A percentile compares a stretch with the other conserved stretches of the same genome.
These are phyloP conservation scores for Drosophila lacertosa DNA, from an alignment of 1,140 invertebrate species.

Conservation along the genomic window DNA sequence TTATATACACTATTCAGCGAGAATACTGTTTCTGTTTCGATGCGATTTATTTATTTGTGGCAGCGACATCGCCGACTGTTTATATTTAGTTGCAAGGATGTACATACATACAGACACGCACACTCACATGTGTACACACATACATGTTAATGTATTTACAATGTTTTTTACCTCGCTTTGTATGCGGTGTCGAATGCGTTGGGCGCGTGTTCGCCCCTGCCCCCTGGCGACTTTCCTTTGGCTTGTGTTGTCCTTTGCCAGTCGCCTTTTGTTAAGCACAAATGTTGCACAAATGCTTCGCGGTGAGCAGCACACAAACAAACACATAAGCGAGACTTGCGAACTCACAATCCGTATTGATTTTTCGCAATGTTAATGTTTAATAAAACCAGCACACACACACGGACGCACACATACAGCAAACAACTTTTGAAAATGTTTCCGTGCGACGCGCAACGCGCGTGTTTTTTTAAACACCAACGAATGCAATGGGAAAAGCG, in stretches of 20 bases:
- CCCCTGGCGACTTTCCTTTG: background rate
- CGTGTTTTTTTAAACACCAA: slow-evolving; percentile 48
- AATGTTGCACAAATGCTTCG: slow-evolving; percentile 22
- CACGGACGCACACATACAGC: slow-evolving; percentile 14
- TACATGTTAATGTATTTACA: slow-evolving; percentile 13
- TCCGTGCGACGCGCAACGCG: slow-evolving; percentile 43
- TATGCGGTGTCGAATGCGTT: slow-evolving; percentile 27
- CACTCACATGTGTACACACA: background rate
- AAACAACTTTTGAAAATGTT: slow-evolving; percentile 55
- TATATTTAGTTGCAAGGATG: slow-evolving; percentile 55
- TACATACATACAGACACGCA: slow-evolving; percentile 15
- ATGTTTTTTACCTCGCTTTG: slow-evolving; percentile 34
- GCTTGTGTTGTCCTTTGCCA: background rate
- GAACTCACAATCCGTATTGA: slow-evolving; percentile 46
- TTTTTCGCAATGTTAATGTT: slow-evolving; percentile 65
- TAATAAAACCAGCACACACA: slow-evolving; percentile 41
- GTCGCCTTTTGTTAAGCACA: slow-evolving; percentile 48
- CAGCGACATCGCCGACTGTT: slow-evolving; percentile 30
- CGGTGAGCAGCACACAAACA: slow-evolving; percentile 22
- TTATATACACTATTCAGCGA: background rate
- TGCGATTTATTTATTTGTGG: slow-evolving; percentile 44
- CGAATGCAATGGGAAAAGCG: slow-evolving; percentile 10
- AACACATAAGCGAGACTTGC: slow-evolving; percentile 6
- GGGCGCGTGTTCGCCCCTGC: slow-evolving; percentile 24
- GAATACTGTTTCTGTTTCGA: slow-evolving; percentile 12